A percentile compares a stretch with the other conserved stretches of the same genome.
These are phyloP conservation scores for Sebastes itinus DNA, from an alignment of 2,797 vertebrate species.

Conservation along the genomic window DNA sequence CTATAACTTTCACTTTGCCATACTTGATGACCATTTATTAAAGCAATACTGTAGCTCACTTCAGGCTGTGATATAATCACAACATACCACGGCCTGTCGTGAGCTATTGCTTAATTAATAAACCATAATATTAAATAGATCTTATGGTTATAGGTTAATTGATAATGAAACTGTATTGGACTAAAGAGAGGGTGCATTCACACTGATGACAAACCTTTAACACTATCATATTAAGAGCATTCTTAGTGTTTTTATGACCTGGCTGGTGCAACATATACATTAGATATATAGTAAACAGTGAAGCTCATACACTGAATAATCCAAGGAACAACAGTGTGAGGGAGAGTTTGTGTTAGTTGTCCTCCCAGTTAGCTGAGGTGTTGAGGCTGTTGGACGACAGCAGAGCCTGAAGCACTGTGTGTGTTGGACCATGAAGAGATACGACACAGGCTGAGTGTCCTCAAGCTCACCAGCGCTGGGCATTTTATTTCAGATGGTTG, in stretches of 20 bases:
- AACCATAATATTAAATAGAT: too few species aligned
- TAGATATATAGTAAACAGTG: not conserved
- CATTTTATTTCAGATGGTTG: slow-evolving; percentile 7
- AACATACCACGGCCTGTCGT: too few species aligned
- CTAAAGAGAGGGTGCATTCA: not conserved
- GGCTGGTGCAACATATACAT: not conserved
- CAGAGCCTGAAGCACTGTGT: not conserved
- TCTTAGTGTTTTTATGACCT: not conserved
- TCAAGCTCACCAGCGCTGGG: not conserved
- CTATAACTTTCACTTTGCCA: too few species aligned
- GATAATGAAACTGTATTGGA: not conserved
- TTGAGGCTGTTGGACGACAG: not conserved
- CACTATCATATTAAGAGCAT: not conserved
- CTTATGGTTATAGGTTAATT: too few species aligned
- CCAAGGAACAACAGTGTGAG: too few species aligned
- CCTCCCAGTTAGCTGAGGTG: not conserved
- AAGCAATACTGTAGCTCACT: not conserved
- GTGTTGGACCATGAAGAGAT: not conserved
- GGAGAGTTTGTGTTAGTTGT: not conserved
- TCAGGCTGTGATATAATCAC: too few species aligned
- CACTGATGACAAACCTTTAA: not conserved
- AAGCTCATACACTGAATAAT: not conserved
- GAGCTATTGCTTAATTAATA: too few species aligned
- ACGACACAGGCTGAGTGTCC: not conserved
- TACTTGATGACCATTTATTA: not conserved